Evolutionary conservation across 2,797 vertebrate species (phyloP), one percentile per base, ranked within the genome.

Genomic region (Brachyalestes nurse): DNA sequence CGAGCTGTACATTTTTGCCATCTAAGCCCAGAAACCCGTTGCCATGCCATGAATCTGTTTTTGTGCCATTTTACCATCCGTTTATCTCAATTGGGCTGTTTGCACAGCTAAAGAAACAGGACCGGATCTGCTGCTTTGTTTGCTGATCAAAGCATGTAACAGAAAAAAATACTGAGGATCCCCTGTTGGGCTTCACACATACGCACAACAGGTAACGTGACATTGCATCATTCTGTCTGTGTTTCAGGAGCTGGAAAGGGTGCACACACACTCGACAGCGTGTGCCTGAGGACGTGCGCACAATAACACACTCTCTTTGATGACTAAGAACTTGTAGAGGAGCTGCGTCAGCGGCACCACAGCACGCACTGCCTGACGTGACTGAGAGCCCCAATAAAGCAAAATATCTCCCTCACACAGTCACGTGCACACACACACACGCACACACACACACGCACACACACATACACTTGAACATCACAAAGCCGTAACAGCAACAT

Each of bases 251-350:
- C 23, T 69, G 38, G 19, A 69, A 38, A 47, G 40, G 40, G 9
- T 19, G 42, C n/a, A n/a, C n/a, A 69, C 34, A 42, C 42, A 47
- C 28, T 65, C 60, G 1, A 69, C 2, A 45, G 40, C 40, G 65
- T 45, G 38, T 42, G 65, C 40, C 65, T 8, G 42, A 69, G 65
- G 38, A 47, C 12, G 65, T 23, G 40, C n/a, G n/a, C 47, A 71
- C 66, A 69, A 69, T 53, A 71, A 25, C 45, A 51, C 47, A 7
- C 69, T 51, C 47, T 4, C 45, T 51, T 28, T 53, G 69, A 71
- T 71, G 69, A 71, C 69, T 71, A 71, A 71, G 69, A 53, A 71
- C 16, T 53, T 53, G 47, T 53, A 14, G 38, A 69, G 65, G 42
- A 69, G 65, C 65, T 47, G 65, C 42, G 42, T 69, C 65, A 69